A percentile compares a stretch with the other conserved stretches of the same genome.
Evolutionary conservation across 2,113 vertebrate genomes (phyloP).

Genomic region (Mus spicilegus): DNA sequence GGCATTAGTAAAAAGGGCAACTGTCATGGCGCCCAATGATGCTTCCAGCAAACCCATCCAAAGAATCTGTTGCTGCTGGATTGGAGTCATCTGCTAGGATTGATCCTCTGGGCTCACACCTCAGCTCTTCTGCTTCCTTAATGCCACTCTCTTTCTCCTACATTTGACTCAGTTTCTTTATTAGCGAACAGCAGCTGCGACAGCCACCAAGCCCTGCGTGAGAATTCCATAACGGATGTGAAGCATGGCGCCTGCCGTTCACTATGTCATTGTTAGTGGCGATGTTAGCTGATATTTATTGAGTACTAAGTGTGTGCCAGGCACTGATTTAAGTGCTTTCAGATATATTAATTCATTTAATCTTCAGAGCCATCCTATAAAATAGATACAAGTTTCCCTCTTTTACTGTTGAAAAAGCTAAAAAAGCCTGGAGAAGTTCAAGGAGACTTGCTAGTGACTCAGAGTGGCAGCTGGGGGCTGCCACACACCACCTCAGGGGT

Average conservation of each 20-base stretch:
- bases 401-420: background rate
- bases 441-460: background rate
- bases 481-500: background rate
- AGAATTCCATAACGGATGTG: background rate
- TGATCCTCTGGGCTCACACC: background rate
- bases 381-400: background rate
- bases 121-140: background rate
- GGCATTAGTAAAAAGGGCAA: background rate
- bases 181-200: background rate
- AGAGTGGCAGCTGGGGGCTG: background rate
- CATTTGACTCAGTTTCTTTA: slow-evolving; percentile 25
- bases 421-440: slow-evolving; percentile 12
- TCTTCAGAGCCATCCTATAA: slow-evolving; percentile 25
- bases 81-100: background rate
- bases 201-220: background rate
- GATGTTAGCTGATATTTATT: slow-evolving; percentile 48
- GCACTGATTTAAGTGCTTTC: slow-evolving; percentile 47
- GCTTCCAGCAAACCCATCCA: background rate
- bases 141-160: background rate
- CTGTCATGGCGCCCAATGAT: background rate
- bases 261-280: background rate
- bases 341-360: slow-evolving; percentile 58
- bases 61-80: background rate
- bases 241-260: background rate
- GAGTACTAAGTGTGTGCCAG: slow-evolving; percentile 30